Base-by-base conservation (phyloP, 2,888 invertebrate species). In the Exephanes ischioxanthus region DNA sequence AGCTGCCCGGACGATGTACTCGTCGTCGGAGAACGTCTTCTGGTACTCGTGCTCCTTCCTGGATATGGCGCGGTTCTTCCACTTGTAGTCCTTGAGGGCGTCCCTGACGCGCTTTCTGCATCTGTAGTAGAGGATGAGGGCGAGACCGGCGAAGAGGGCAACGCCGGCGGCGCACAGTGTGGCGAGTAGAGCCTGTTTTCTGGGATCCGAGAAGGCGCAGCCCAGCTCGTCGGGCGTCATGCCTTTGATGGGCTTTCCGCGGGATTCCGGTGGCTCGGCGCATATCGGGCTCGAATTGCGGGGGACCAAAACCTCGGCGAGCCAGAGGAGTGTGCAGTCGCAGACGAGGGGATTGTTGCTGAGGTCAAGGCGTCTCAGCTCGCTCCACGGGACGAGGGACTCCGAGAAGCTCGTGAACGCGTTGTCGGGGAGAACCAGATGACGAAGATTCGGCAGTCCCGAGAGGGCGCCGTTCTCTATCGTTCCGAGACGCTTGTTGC, bases 41-140 rank as follows among this genome's bases (percentile, higher is more conserved):
- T 98, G 97, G 94, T 98, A 98, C 93, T 98, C 98, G 89, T 97
- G 97, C 94, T 98, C 97, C 93, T 98, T 98, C 58, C 97, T 95
- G 51, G 96, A 95, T 83, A 96, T 96, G 61, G 96, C 95, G 5
- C 96, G 95, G 91, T 97, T 97, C 94, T 96, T 97, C 97, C 97
- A 97, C 91, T 97, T 97, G 95, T 97, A 97, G 92, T 97, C 97
- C 93, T 98, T 98, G 81, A 98, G 95, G 79, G 97, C 96, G 91
- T 97, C 97, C 63, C 97, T 96, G 90, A 98, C 96, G 91, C 96
- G 96, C 87, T 97, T 96, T 45, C 98, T 96, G 93, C 97, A 98
- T 90, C 97, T 95, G 94, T 97, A 98, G 77, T 94, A 94, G 86
- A 97, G 94, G 68, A 98, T 95, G 87, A 98, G 94, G 4, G 96